phyloP scores from a whole-genome alignment of 2,888 invertebrate genomes.

The Crossocerus cetratus region DNA sequence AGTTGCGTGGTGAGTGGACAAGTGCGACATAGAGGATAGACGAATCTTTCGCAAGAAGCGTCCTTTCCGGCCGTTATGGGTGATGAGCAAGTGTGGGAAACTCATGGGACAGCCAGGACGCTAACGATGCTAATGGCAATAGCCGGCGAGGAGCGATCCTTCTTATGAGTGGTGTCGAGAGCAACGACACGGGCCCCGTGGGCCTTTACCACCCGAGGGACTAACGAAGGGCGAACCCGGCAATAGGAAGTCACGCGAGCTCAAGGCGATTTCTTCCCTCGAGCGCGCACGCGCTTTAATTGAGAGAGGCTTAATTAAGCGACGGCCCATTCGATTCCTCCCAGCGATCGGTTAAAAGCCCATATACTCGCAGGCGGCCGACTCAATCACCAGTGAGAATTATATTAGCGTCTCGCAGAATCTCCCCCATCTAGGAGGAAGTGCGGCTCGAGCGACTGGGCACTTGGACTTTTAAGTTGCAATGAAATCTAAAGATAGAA shows the following conservation, averaged over 20 bases:
- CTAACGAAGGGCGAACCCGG: constrained; percentile 13
- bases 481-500: constrained; percentile 1
- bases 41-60: constrained; percentile 35
- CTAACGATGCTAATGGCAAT: constrained; percentile 40
- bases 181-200: constrained; percentile 6
- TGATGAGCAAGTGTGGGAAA: constrained; percentile 42
- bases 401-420: too few species aligned
- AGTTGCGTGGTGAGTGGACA: constrained; percentile 9
- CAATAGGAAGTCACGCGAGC: constrained; percentile 7
- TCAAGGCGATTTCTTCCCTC: neutral
- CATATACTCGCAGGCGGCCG: too few species aligned
- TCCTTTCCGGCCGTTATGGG: constrained; percentile 27
- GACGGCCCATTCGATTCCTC: neutral
- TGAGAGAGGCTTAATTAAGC: neutral
- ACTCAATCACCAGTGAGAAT: too few species aligned
- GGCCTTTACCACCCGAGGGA: constrained; percentile 5
- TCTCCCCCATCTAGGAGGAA: too few species aligned
- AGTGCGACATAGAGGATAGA: constrained; percentile 23
- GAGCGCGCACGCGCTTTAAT: neutral
- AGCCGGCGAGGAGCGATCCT: neutral
- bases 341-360: too few species aligned
- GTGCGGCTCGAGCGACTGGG: too few species aligned
- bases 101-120: constrained; percentile 32
- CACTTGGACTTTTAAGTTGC: too few species aligned
- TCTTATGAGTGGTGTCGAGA: constrained; percentile 16